Percentiles rank a stretch among this genome's conserved stretches.
Evolutionary conservation across 2,113 vertebrate species (phyloP).

Genomic region (Daphoenositta chrysoptera): DNA sequence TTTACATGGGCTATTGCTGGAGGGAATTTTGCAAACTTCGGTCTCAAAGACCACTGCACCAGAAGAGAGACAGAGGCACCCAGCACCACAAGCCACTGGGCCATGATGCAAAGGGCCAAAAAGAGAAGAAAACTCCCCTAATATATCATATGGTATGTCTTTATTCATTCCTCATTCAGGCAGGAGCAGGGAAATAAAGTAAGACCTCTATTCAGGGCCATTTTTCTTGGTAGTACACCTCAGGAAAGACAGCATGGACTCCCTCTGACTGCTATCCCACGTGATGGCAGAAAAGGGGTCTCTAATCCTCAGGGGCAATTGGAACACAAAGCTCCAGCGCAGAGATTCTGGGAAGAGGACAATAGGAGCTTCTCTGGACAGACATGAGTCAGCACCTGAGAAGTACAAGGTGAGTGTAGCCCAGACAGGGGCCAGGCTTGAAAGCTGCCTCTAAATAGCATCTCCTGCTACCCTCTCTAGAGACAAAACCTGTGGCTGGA

Average conservation of each 20-base stretch:
- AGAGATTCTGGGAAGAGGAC: neutral
- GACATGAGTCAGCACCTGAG: neutral
- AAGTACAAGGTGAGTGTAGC: neutral
- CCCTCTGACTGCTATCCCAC: neutral
- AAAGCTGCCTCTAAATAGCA: neutral
- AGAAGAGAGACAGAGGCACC: neutral
- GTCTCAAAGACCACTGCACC: neutral
- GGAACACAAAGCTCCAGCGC: neutral
- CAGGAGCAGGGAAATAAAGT: neutral
- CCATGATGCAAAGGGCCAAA: neutral
- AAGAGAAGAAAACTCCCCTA: neutral
- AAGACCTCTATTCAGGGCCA: neutral
- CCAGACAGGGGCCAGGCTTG: neutral
- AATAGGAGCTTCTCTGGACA: neutral
- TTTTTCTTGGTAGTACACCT: neutral
- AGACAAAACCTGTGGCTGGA: neutral
- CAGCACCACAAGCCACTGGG: neutral
- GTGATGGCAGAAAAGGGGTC: neutral
- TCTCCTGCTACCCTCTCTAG: neutral
- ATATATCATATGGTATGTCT: neutral
- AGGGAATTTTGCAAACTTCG: neutral
- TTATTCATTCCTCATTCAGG: neutral
- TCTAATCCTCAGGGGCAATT: neutral
- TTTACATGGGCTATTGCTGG: neutral
- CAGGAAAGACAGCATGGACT: neutral